A percentile compares a stretch with the other conserved stretches of the same genome.
Evolutionary conservation across 2,113 vertebrate genomes (phyloP).

Genomic region (Chitala chitala): DNA sequence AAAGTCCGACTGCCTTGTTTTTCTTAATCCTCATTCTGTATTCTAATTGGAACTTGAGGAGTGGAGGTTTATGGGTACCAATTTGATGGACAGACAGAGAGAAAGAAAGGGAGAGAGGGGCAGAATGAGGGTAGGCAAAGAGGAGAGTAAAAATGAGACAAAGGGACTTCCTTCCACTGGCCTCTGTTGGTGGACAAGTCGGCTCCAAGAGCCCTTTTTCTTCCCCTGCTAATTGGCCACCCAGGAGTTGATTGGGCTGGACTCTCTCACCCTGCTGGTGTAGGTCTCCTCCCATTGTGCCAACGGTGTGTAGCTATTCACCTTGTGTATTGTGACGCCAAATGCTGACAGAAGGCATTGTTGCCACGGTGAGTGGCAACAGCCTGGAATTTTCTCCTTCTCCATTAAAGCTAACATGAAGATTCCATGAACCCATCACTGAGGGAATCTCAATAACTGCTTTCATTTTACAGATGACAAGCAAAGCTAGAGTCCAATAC

Average conservation of each 20-base stretch:
- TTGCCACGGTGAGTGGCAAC: conserved; percentile 22
- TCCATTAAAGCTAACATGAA: too few relatives aligned
- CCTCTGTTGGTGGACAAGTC: conserved; percentile 54
- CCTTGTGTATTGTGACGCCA: conserved; percentile 13
- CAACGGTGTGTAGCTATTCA: neutral
- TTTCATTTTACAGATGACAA: too few relatives aligned
- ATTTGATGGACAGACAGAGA: conserved; percentile 61
- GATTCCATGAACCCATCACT: too few relatives aligned
- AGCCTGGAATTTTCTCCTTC: neutral
- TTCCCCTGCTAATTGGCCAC: conserved; percentile 70
- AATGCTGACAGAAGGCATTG: conserved; percentile 24
- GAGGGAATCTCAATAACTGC: too few relatives aligned
- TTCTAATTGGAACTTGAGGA: conserved; percentile 52
- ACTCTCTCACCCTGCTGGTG: conserved; percentile 46
- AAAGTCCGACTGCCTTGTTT: conserved; percentile 49
- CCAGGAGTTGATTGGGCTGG: conserved; percentile 61
- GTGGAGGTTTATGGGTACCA: conserved; percentile 44
- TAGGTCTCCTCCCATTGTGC: conserved; percentile 35
- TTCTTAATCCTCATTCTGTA: conserved; percentile 60
- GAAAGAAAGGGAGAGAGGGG: conserved; percentile 38
- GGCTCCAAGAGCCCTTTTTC: conserved; percentile 47
- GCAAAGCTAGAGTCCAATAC: too few relatives aligned
- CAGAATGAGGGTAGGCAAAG: neutral
- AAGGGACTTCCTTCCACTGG: conserved; percentile 37
- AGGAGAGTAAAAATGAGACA: conserved; percentile 37